These are phyloP conservation scores for Mesocricetus auratus DNA, from an alignment of 2,113 vertebrate species.

Conservation along the genomic window DNA sequence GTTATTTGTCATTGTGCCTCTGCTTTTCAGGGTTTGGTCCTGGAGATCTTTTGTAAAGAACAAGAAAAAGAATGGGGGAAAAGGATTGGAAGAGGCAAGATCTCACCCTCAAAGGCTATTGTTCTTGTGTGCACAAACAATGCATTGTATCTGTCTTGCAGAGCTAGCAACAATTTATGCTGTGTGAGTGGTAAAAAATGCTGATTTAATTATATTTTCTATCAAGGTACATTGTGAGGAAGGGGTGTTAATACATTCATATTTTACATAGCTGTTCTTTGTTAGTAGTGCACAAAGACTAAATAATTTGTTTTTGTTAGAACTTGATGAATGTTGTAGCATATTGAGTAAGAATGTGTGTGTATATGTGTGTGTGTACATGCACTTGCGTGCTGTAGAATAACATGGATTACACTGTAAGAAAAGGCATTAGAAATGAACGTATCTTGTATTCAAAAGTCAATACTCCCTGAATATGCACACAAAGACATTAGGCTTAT, in stretches of 20 bases:
- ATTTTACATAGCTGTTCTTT: constrained; percentile 57
- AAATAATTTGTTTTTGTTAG: constrained; percentile 64
- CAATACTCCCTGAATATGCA: neutral
- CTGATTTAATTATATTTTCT: constrained; percentile 69
- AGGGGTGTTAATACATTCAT: constrained; percentile 32
- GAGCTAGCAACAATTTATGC: constrained; percentile 56
- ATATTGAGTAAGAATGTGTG: neutral
- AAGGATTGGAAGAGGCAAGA: neutral
- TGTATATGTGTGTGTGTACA: neutral
- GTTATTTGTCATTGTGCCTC: neutral
- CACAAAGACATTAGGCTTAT: neutral
- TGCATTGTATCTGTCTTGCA: neutral
- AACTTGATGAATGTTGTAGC: constrained; percentile 58
- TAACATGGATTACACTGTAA: neutral
- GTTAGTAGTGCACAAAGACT: neutral
- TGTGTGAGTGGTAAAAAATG: constrained; percentile 58
- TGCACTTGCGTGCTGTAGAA: neutral
- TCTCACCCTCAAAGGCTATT: neutral
- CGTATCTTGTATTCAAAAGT: neutral
- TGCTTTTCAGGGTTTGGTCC: neutral
- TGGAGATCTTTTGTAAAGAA: neutral
- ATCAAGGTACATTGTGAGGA: constrained; percentile 1
- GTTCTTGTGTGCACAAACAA: constrained; percentile 20
- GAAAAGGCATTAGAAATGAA: neutral
- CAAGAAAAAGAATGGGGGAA: neutral